A percentile compares a stretch with the other conserved stretches of the same genome.
Evolutionary conservation across 2,113 vertebrate genomes (phyloP).

Genomic region (Pomatostomus ruficeps): DNA sequence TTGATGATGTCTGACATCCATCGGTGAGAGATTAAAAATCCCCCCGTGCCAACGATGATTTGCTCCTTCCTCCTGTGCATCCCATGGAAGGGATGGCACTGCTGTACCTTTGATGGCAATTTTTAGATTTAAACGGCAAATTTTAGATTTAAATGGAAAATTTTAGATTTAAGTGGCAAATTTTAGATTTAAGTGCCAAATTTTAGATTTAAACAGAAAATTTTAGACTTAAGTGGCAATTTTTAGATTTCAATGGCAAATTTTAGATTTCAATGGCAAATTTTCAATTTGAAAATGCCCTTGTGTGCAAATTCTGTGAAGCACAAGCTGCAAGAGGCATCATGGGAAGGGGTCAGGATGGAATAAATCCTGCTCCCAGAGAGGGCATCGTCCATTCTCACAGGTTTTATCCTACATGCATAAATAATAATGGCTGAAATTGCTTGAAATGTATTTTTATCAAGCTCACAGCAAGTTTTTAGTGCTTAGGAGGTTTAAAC

Average conservation of each 20-base stretch:
- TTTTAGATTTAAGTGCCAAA: no score
- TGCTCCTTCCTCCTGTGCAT: accelerated
- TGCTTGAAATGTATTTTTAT: not conserved
- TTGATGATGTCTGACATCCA: not conserved
- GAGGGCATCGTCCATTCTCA: not conserved
- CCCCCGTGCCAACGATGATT: not conserved
- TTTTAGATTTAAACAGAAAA: no score
- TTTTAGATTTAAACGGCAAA: no score
- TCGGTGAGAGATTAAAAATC: no score
- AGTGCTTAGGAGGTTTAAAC: not conserved
- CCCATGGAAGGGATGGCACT: not conserved
- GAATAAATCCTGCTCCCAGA: not conserved
- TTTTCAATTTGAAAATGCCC: not conserved
- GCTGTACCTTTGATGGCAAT: not conserved
- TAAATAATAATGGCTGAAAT: not conserved
- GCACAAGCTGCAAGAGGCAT: not conserved
- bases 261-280: not conserved
- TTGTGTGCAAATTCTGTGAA: not conserved
- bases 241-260: not conserved
- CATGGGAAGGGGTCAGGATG: not conserved
- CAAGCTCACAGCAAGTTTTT: not conserved
- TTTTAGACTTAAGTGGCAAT: no score
- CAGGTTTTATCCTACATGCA: accelerated
- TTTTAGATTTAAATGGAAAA: no score
- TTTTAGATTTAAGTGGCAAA: no score